phyloP scores from a whole-genome alignment of 2,888 invertebrate species.

The Cerceris rybyensis region DNA sequence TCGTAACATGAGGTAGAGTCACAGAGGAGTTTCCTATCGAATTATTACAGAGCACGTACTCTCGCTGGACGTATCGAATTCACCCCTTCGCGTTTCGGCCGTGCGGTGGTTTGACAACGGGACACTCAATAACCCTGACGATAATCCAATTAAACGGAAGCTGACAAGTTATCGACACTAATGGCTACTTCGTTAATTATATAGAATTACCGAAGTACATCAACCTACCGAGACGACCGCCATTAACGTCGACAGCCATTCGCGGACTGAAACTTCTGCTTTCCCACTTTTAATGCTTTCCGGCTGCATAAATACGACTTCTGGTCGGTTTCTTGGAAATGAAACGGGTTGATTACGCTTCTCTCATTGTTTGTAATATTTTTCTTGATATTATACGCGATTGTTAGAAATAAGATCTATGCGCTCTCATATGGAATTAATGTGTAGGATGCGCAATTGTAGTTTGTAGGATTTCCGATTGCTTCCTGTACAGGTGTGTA shows the following conservation, averaged over 20 bases:
- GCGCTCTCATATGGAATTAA: too few relatives aligned
- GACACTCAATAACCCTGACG: constrained; percentile 14
- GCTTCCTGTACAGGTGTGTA: too few relatives aligned
- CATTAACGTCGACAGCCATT: constrained; percentile 12
- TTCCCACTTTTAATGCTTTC: constrained; percentile 1
- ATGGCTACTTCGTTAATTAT: constrained; percentile 39
- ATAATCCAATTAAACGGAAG: constrained; percentile 39
- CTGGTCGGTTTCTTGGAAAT: background rate
- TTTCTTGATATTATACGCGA: too few relatives aligned
- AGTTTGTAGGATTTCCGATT: too few relatives aligned
- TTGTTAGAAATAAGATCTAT: too few relatives aligned
- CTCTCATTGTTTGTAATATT: too few relatives aligned
- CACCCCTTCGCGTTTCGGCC: background rate
- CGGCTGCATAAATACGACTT: background rate
- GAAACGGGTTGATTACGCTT: too few relatives aligned
- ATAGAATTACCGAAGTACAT: constrained; percentile 19
- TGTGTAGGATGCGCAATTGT: too few relatives aligned
- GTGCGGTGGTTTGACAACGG: constrained; percentile 9
- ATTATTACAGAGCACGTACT: too few relatives aligned
- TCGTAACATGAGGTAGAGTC: too few relatives aligned
- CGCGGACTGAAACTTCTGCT: background rate
- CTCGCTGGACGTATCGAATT: background rate
- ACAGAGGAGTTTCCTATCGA: too few relatives aligned
- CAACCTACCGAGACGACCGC: constrained; percentile 17
- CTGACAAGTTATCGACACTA: constrained; percentile 18